Conservation (phyloP, 2,113 vertebrate species). For the Bubo bubo region DNA sequence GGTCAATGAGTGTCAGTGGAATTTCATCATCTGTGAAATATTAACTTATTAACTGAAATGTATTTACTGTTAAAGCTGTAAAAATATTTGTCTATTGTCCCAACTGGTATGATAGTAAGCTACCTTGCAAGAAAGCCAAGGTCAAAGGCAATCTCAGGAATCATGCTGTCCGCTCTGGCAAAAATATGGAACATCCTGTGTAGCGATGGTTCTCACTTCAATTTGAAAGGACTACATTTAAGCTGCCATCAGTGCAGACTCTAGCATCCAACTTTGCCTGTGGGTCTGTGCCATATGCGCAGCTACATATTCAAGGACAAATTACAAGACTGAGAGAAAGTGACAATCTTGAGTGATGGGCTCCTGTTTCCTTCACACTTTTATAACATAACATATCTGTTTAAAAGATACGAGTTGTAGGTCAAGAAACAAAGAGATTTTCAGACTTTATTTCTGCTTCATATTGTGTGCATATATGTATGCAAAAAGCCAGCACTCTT, state of each 20-base stretch:
- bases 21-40: constrained; percentile 66
- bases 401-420: background rate
- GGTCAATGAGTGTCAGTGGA: constrained; percentile 49
- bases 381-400: background rate
- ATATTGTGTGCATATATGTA: background rate
- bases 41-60: constrained; percentile 58
- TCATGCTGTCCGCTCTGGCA: constrained; percentile 33
- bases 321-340: constrained; percentile 26
- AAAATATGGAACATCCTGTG: background rate
- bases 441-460: background rate
- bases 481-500: background rate
- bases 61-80: constrained; percentile 48
- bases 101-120: background rate
- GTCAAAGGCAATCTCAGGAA: constrained; percentile 41
- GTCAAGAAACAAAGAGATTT: background rate
- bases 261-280: constrained; percentile 58
- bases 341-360: constrained; percentile 52
- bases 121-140: constrained; percentile 34
- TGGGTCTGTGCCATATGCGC: constrained; percentile 59
- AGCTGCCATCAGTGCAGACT: constrained; percentile 28
- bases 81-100: constrained; percentile 63
- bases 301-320: constrained; percentile 47
- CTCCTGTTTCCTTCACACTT: constrained; percentile 30
- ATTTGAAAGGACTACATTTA: constrained; percentile 19
- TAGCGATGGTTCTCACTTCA: background rate